Percentiles rank a stretch among this genome's conserved stretches.
These are phyloP conservation scores for Idris sp. DNA, from an alignment of 1,140 invertebrate species.

Conservation along the genomic window DNA sequence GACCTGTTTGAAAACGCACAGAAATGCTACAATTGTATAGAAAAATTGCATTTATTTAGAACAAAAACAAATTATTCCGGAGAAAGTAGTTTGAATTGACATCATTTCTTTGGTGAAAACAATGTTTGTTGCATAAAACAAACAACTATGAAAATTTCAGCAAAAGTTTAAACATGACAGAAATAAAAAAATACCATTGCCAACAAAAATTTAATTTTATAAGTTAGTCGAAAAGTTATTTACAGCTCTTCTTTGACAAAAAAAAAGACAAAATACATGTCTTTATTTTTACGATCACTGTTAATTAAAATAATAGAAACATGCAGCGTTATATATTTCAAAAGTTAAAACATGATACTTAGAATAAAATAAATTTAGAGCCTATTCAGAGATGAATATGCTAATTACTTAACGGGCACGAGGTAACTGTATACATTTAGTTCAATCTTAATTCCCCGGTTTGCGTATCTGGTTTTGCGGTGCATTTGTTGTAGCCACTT, in stretches of 20 bases:
- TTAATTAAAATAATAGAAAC: no score
- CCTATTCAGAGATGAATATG: slow-evolving; percentile 13
- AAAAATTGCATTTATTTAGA: slow-evolving; percentile 20
- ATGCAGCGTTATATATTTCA: no score
- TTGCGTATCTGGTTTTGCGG: slow-evolving; percentile 33
- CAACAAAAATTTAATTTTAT: no score
- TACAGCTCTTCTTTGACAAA: no score
- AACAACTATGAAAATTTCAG: no score
- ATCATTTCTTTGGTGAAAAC: slow-evolving; percentile 20
- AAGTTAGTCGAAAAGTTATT: no score
- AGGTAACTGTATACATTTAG: slow-evolving; percentile 53
- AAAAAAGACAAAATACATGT: no score
- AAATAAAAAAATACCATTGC: no score
- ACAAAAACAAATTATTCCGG: slow-evolving; percentile 42
- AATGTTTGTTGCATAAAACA: slow-evolving; percentile 43
- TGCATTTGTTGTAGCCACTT: slow-evolving; percentile 30
- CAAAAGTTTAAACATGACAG: no score
- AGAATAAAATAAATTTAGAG: slow-evolving; percentile 7
- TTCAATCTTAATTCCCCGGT: slow-evolving; percentile 20
- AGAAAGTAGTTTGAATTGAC: slow-evolving; percentile 32
- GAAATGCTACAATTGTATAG: no score
- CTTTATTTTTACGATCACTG: no score
- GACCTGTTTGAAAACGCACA: slow-evolving; percentile 22
- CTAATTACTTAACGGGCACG: slow-evolving; percentile 53
- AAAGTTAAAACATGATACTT: no score